A percentile compares a stretch with the other conserved stretches of the same genome.
phyloP scores from a whole-genome alignment of 2,113 vertebrate genomes.

The Euleptes europaea region DNA sequence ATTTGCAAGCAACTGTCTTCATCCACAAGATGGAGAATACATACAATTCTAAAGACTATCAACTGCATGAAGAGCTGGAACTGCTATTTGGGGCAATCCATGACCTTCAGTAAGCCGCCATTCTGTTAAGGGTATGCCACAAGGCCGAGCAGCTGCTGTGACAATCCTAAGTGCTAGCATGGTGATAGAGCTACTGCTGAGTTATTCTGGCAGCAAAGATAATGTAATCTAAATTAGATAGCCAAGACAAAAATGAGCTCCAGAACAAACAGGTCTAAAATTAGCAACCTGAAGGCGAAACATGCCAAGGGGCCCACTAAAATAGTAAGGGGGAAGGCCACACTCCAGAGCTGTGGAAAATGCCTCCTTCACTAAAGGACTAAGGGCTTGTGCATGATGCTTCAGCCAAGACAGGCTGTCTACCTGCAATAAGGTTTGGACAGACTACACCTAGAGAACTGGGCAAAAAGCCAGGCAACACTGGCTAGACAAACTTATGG shows the following conservation, averaged over 20 bases:
- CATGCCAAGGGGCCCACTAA: conserved; percentile 35
- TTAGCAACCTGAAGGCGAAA: conserved; percentile 19
- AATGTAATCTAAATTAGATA: conserved; percentile 45
- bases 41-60: conserved; percentile 12
- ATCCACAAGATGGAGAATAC: background rate
- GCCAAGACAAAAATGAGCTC: conserved; percentile 21
- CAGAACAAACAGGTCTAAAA: conserved; percentile 33
- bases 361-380: conserved; percentile 44
- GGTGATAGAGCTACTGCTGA: conserved; percentile 27
- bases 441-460: background rate
- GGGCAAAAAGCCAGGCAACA: conserved; percentile 31
- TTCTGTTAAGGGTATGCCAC: conserved; percentile 15
- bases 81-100: conserved; percentile 36
- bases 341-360: conserved; percentile 42
- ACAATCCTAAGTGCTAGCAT: conserved; percentile 10
- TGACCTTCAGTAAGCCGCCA: background rate
- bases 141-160: conserved; percentile 23
- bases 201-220: conserved; percentile 33
- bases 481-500: conserved; percentile 35
- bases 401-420: background rate
- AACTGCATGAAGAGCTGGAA: conserved; percentile 12
- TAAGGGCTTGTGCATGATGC: conserved; percentile 31
- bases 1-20: background rate
- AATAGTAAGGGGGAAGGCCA: conserved; percentile 35
- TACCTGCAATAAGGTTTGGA: background rate